A percentile compares a stretch with the other conserved stretches of the same genome.
These are phyloP conservation scores for Zophobas atratus DNA, from an alignment of 1,140 invertebrate species.

Conservation along the genomic window DNA sequence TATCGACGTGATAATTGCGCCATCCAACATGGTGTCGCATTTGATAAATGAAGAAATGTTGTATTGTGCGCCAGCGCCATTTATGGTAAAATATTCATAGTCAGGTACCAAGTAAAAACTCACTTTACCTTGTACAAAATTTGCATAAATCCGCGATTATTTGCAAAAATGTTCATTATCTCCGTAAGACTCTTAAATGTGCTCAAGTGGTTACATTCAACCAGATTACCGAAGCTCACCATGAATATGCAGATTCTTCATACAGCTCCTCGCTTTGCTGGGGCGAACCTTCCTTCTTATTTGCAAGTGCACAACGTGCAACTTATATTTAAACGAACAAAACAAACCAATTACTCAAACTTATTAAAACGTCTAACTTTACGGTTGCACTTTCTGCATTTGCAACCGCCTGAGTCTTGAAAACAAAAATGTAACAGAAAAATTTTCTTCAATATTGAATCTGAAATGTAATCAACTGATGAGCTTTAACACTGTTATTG, in stretches of 20 bases:
- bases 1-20: constrained; percentile 9
- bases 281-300: constrained; percentile 29
- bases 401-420: too few species aligned
- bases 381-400: neutral
- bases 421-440: neutral
- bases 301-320: constrained; percentile 14
- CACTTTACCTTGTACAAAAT: constrained; percentile 52
- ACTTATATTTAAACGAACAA: neutral
- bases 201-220: constrained; percentile 51
- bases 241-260: constrained; percentile 53
- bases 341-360: too few species aligned
- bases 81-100: constrained; percentile 39
- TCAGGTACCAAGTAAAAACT: constrained; percentile 49
- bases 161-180: constrained; percentile 53
- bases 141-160: constrained; percentile 51
- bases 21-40: neutral
- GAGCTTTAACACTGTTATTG: constrained; percentile 19
- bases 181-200: constrained; percentile 50
- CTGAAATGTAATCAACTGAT: constrained; percentile 22
- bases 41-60: constrained; percentile 33
- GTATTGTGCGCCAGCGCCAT: neutral
- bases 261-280: constrained; percentile 21
- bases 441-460: constrained; percentile 26
- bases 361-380: constrained; percentile 1
- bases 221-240: constrained; percentile 47